Evolutionary conservation across 2,797 vertebrate species (phyloP).

Genomic region (Falco naumanni): DNA sequence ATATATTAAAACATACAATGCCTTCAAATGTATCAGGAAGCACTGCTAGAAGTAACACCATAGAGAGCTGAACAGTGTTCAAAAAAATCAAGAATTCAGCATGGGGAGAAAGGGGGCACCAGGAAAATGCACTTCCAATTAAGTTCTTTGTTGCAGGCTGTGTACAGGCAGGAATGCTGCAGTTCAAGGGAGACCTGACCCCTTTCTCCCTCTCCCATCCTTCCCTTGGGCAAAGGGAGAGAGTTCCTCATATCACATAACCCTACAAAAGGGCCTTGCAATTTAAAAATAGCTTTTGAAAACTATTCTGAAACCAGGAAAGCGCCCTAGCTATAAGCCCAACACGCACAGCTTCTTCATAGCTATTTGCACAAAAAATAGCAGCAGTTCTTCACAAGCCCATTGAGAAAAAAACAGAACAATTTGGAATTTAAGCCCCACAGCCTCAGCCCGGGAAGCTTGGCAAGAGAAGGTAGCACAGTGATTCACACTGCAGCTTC

Average conservation of each 20-base stretch:
- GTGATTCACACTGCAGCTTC: slow-evolving; percentile 28
- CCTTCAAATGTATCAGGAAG: slow-evolving; percentile 4
- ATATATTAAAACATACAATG: background rate
- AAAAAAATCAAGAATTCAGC: background rate
- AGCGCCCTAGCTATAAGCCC: background rate
- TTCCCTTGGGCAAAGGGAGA: background rate
- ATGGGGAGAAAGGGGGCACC: background rate
- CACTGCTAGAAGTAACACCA: background rate
- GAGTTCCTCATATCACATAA: slow-evolving; percentile 44
- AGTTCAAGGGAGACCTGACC: slow-evolving; percentile 28
- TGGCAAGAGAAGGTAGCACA: background rate
- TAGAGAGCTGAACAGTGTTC: background rate
- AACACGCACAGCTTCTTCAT: accelerated
- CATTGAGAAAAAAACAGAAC: background rate
- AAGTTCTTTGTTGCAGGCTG: background rate
- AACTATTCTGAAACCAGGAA: background rate
- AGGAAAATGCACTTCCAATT: slow-evolving; percentile 9
- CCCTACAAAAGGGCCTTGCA: background rate
- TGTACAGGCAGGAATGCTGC: background rate
- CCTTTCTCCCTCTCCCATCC: background rate
- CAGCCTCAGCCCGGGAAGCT: background rate
- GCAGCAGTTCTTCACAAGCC: background rate
- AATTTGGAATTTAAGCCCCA: background rate
- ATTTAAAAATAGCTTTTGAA: slow-evolving; percentile 23
- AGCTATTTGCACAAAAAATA: background rate